A percentile compares a stretch with the other conserved stretches of the same genome.
Evolutionary conservation across 2,113 vertebrate species (phyloP).

Genomic region (Arenaria interpres): DNA sequence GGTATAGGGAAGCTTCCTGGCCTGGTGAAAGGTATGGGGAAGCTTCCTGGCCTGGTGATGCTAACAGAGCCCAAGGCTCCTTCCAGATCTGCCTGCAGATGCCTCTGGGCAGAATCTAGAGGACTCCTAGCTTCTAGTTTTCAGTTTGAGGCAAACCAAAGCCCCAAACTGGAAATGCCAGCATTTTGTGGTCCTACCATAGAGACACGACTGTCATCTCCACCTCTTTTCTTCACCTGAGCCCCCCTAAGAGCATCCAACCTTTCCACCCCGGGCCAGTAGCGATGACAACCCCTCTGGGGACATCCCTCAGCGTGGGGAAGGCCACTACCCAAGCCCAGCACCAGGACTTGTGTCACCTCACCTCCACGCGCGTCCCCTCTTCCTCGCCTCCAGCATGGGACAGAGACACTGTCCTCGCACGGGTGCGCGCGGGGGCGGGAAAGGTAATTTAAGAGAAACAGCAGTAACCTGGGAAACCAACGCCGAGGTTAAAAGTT

Average conservation of each 20-base stretch:
- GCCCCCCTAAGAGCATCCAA: background rate
- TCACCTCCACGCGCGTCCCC: rapidly evolving
- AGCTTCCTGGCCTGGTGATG: background rate
- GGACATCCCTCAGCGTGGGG: rapidly evolving
- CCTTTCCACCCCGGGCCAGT: background rate
- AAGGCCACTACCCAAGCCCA: background rate
- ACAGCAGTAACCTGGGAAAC: background rate
- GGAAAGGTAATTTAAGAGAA: background rate
- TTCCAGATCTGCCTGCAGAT: background rate
- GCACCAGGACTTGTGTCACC: background rate
- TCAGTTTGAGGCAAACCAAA: background rate
- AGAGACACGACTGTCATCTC: background rate
- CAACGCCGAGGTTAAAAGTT: background rate
- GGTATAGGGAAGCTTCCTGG: background rate
- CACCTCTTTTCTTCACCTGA: background rate
- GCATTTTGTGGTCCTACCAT: background rate
- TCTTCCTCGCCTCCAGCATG: background rate
- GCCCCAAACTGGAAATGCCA: background rate
- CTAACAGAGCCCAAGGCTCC: background rate
- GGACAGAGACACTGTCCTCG: background rate
- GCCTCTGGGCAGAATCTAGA: background rate
- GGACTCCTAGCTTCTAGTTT: background rate
- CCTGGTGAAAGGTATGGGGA: background rate
- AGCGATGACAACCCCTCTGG: background rate
- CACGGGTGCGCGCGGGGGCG: rapidly evolving